These are phyloP conservation scores for Phorcus lineatus DNA, from an alignment of 2,888 invertebrate genomes.

Conservation along the genomic window DNA sequence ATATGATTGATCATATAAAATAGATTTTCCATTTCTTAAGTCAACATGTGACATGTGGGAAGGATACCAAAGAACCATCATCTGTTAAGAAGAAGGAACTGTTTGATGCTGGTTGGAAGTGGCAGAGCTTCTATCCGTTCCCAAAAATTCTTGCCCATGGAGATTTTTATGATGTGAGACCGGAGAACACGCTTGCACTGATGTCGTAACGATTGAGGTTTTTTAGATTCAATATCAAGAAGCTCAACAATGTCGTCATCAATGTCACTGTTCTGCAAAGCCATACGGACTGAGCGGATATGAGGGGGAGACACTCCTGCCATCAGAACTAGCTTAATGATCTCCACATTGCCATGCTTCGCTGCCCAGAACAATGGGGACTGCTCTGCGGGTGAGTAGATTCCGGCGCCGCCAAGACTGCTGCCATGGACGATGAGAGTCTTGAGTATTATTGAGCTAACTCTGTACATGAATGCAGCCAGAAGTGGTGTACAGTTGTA, in stretches of 20 bases:
- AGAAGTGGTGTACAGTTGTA: conserved; percentile 71
- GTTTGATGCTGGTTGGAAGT: conserved; percentile 59
- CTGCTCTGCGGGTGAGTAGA: conserved; percentile 58
- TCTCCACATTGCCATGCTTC: conserved; percentile 64
- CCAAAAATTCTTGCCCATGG: conserved; percentile 60
- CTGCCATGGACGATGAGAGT: conserved; percentile 65
- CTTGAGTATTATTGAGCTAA: conserved; percentile 65
- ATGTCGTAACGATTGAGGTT: conserved; percentile 60
- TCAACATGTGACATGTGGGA: background rate
- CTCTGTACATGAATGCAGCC: conserved; percentile 64
- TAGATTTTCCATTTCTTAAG: conserved; percentile 8
- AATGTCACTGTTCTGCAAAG: conserved; percentile 54
- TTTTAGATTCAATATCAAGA: conserved; percentile 56
- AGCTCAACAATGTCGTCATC: conserved; percentile 53
- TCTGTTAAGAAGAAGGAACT: conserved; percentile 54
- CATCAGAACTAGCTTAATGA: conserved; percentile 57
- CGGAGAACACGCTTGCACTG: conserved; percentile 57
- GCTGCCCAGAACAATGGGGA: conserved; percentile 67
- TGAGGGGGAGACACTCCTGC: conserved; percentile 61
- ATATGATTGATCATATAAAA: too few relatives aligned
- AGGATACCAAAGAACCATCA: conserved; percentile 28
- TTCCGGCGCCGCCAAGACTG: conserved; percentile 59
- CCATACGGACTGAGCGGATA: conserved; percentile 60
- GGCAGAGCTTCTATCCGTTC: conserved; percentile 56
- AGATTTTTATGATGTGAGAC: conserved; percentile 50